A percentile compares a stretch with the other conserved stretches of the same genome.
phyloP scores from a whole-genome alignment of 1,140 invertebrate species.

The Apis dorsata region DNA sequence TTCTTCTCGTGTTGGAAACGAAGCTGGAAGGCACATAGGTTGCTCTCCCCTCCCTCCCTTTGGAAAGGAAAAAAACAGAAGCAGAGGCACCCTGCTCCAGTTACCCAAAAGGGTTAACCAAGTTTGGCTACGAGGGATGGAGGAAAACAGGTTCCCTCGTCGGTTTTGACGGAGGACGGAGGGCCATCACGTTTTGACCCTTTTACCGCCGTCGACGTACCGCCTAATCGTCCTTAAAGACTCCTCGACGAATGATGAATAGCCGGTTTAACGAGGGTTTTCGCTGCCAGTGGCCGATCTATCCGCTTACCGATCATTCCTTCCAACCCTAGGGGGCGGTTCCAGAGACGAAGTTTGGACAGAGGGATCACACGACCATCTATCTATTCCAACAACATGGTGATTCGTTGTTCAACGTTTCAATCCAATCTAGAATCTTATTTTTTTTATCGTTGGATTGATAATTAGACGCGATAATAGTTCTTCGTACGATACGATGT shows the following conservation, averaged over 20 bases:
- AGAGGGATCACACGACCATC: neutral
- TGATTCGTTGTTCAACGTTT: neutral
- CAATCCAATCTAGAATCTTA: neutral
- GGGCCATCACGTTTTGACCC: conserved; percentile 22
- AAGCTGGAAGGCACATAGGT: conserved; percentile 1
- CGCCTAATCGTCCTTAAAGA: conserved; percentile 59
- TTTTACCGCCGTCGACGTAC: conserved; percentile 30
- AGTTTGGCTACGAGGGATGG: conserved; percentile 8
- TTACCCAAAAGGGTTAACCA: conserved; percentile 39
- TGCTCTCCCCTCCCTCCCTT: neutral
- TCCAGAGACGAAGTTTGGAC: neutral
- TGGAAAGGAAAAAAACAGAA: neutral
- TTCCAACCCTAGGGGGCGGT: conserved; percentile 12
- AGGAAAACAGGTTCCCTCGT: conserved; percentile 18
- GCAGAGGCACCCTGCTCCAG: conserved; percentile 3
- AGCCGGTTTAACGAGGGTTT: conserved; percentile 61
- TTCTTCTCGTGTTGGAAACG: neutral
- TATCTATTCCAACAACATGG: neutral
- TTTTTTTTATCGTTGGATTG: no score
- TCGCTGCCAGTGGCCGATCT: neutral
- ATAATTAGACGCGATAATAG: no score
- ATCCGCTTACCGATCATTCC: conserved; percentile 51
- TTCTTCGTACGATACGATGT: no score
- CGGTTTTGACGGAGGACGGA: conserved; percentile 25
- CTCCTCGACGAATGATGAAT: conserved; percentile 62